phyloP scores from a whole-genome alignment of 2,113 vertebrate species.

The Loxodonta africana region DNA sequence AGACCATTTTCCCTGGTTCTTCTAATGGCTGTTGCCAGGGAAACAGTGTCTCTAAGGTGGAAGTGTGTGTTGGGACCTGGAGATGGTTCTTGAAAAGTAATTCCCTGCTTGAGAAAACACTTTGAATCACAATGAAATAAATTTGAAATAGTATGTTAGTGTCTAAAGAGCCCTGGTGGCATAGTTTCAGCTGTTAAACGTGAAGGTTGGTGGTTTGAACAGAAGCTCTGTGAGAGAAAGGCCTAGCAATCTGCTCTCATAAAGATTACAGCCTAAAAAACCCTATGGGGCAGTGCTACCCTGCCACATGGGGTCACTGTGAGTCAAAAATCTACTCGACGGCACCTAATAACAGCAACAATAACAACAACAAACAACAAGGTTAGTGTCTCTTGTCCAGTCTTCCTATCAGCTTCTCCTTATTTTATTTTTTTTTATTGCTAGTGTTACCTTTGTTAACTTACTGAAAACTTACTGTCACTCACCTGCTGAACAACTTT shows the following conservation, averaged over 20 bases:
- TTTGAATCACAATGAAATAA: neutral
- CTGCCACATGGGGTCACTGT: neutral
- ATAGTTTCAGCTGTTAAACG: too few relatives aligned
- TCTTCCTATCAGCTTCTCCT: neutral
- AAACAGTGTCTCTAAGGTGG: neutral
- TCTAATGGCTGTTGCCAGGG: neutral
- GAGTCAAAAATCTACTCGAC: neutral
- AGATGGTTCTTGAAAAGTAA: conserved; percentile 12
- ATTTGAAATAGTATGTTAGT: neutral
- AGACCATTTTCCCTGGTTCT: neutral
- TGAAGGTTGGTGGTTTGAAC: too few relatives aligned
- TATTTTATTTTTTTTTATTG: neutral
- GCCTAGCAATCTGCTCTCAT: too few relatives aligned
- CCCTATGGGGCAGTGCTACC: neutral
- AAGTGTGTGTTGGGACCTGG: neutral
- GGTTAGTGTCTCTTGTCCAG: neutral
- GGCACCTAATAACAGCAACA: neutral
- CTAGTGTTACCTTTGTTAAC: neutral
- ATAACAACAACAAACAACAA: neutral
- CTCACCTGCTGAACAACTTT: neutral
- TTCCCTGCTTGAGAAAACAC: neutral
- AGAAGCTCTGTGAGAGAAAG: too few relatives aligned
- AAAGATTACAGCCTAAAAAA: too few relatives aligned
- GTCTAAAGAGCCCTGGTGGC: neutral
- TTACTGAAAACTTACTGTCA: neutral